Base-by-base conservation (phyloP, 2,113 vertebrate genomes). In the Odocoileus hemionus region DNA sequence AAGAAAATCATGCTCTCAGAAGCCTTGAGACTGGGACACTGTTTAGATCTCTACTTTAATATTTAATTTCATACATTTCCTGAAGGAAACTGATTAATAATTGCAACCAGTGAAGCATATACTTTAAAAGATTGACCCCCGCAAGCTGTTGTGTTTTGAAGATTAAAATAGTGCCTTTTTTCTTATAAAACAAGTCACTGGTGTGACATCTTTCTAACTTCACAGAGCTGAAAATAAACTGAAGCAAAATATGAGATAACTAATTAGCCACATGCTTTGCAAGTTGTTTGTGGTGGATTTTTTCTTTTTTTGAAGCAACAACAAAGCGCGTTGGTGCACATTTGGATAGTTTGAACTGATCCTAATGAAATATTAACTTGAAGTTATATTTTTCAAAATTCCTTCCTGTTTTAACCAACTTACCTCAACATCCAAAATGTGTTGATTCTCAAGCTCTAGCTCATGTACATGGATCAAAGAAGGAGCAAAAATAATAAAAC, bases 21-120 rank as follows among this genome's bases (percentile, higher is more conserved):
- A 98, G 97, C 96, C 98, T 96, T 97, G 92, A 97, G 97, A 97
- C 97, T 88, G 98, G 97, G 98, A 98, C 97, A 98, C 94, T 98
- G 98, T 98, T 99, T 98, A 99, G 98, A 98, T 98, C 98, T 99
- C 96, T 98, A 98, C 97, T 99, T 99, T 99, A 99, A 99, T 98
- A 99, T 98, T 99, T 99, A 99, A 99, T 98, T 99, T 98, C 98
- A 98, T 98, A 98, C 97, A 98, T 99, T 98, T 99, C 98, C 98
- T 98, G 97, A 98, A 99, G 98, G 98, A 98, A 99, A 98, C 98
- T 98, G 93, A 99, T 99, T 99, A 99, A 98, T 99, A 99, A 99
- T 98, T 99, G 97, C 98, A 98, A 98, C 96, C 97, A 98, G 94
- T 97, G 98, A 99, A 98, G 98, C 98, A 98, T 96, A 88, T 86